Evolutionary conservation across 2,888 invertebrate genomes (phyloP), one percentile per base, ranked within the genome.

Genomic region (Lymantria dispar): DNA sequence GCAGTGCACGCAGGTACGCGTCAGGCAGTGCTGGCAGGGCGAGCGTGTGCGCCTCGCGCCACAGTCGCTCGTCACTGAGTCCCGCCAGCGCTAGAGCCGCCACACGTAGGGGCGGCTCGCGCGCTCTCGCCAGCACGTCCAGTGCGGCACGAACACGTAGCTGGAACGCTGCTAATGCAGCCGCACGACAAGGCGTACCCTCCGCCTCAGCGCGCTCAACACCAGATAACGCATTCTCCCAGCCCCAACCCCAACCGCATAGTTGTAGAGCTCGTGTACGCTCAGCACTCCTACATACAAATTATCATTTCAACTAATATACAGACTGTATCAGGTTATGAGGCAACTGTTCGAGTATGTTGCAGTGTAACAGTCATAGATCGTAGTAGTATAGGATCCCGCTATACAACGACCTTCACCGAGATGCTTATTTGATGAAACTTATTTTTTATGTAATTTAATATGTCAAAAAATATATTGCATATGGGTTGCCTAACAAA

Each of bases 151-250:
- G 94, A 62, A 98, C 92, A 77, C 96, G 95, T 69, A 98, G 92
- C 84, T 97, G 97, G 86, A 98, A 98, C 48, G 97, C 95, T 44
- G 97, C 96, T 50, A 98, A 95, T 52, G 98, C 97, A 37, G 98
- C 98, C 39, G 98, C 98, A 77, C 98, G 94, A 50, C 85, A 94
- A 94, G 66, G 94, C 93, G 78, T 94, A 93, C 87, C 89, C 76
- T 95, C 95, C 49, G 94, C 94, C 78, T 96, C 95, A 39, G 97
- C 89, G 66, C 94, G 92, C 82, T 87, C 89, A 58, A 88, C 86
- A 56, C 88, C 89, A 14, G 84, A 85, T 56, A 69, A 76, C 60
- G 85, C 89, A 73, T 83, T 83, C 72, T 96, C 95, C 78, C 94
- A 94, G 64, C 97, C 96, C 80, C 95, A 95, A 56, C 94, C 94